Evolutionary conservation across 2,888 invertebrate species (phyloP), one percentile per base, ranked within the genome.

Genomic region (Sarcophaga caerulescens): DNA sequence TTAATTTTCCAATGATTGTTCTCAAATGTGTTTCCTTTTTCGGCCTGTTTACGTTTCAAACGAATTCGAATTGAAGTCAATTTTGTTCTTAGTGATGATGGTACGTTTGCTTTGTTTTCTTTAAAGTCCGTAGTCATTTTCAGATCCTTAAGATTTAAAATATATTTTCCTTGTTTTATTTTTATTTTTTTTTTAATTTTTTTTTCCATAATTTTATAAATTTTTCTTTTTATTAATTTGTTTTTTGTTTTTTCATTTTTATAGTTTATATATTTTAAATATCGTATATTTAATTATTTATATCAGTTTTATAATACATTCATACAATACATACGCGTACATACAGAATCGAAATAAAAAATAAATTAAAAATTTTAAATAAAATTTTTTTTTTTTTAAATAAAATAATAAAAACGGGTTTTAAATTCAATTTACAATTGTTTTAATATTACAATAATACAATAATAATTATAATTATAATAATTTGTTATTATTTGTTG

Each of bases 351-450:
- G 35, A 35, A 35, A 35, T 35, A 35, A 35, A 35, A 35, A 35
- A 35, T 35, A 35, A 35, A 35, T 35, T 4, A 35, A 35, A 35
- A 35, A 8, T 35, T 35, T 8, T 35, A 35, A 35, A 35, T 8
- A 47, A 35, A 74, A 45, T 25, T 60, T 74, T 59, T 70, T 79
- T 74, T n/a, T n/a, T n/a, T n/a, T n/a, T n/a, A n/a, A n/a, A 69
- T 19, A 68, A 70, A 71, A 82, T 82, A 73, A 73, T 73, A 86
- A 84, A 86, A 86, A 86, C 84, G 84, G 78, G 65, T 14, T 52
- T 52, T 83, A 81, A 86, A 84, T 84, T 86, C 86, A 86, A 86
- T 86, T 86, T 86, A 86, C 86, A 86, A 86, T 86, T 86, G 86
- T 86, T 86, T 81, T 81, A 74, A 35, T 35, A 35, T 35, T 35